A percentile compares a stretch with the other conserved stretches of the same genome.
Conservation (phyloP, 1,140 invertebrate species). For the Thaumetopoea pityocampa region DNA sequence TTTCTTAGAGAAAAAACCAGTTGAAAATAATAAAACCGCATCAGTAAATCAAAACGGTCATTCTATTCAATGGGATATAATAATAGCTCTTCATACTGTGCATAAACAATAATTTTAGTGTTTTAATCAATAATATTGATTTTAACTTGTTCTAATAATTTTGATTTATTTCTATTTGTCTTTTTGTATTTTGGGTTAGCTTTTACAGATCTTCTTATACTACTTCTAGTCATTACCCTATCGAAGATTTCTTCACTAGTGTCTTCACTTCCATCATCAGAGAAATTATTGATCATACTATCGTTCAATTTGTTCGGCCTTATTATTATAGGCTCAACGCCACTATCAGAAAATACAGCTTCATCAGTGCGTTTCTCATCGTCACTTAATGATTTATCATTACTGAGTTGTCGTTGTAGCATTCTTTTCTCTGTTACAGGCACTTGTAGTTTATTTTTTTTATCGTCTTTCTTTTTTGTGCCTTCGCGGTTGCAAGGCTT, state of each 20-base stretch:
- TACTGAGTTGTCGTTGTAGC: slow-evolving; percentile 40
- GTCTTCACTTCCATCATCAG: slow-evolving; percentile 66
- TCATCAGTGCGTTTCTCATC: slow-evolving; percentile 54
- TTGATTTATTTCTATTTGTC: slow-evolving; percentile 65
- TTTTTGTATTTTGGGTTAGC: slow-evolving; percentile 71
- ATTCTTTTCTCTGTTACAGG: slow-evolving; percentile 34
- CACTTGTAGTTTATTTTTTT: slow-evolving; percentile 49
- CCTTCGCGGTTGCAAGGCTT: slow-evolving; percentile 49
- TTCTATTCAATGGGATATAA: too few species aligned
- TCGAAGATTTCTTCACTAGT: slow-evolving; percentile 70
- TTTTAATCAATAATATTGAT: slow-evolving; percentile 59
- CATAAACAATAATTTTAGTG: neutral
- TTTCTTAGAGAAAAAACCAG: too few species aligned
- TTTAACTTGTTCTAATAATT: slow-evolving; percentile 64
- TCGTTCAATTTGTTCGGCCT: slow-evolving; percentile 62
- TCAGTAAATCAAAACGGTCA: too few species aligned
- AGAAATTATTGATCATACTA: slow-evolving; percentile 70
- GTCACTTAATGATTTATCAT: slow-evolving; percentile 53
- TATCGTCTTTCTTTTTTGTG: slow-evolving; percentile 59
- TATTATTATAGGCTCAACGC: slow-evolving; percentile 43
- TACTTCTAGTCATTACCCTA: slow-evolving; percentile 65
- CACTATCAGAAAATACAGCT: slow-evolving; percentile 41
- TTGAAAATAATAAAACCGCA: too few species aligned
- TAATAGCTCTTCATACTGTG: too few species aligned
- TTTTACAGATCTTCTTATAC: slow-evolving; percentile 63